Conservation (phyloP, 23 tunicate genomes). For the Aplidium turbinatum region DNA sequence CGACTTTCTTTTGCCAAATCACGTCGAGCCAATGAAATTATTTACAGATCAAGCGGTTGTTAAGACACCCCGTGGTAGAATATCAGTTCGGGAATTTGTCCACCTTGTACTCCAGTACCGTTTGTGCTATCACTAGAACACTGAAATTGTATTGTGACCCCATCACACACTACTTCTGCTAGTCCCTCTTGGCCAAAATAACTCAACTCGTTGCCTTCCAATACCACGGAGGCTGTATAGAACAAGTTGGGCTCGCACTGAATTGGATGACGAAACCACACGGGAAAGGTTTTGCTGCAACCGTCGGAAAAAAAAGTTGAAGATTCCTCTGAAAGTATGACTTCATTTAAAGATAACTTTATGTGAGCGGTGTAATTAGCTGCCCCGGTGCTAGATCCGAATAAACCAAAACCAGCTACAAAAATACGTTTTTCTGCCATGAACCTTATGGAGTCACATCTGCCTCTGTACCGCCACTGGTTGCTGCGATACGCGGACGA, state of each 20-base stretch:
- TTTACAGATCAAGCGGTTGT: too few relatives aligned
- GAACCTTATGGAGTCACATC: slow-evolving; percentile 86
- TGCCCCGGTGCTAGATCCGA: slow-evolving; percentile 91
- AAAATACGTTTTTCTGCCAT: slow-evolving; percentile 91
- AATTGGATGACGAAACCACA: slow-evolving; percentile 85
- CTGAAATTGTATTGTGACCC: slow-evolving; percentile 78
- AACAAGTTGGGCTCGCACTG: slow-evolving; percentile 81
- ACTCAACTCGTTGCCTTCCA: slow-evolving; percentile 89
- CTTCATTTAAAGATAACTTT: slow-evolving; percentile 42
- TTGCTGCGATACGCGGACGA: slow-evolving; percentile 86
- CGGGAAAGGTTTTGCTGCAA: slow-evolving; percentile 82
- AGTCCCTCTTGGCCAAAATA: slow-evolving; percentile 94
- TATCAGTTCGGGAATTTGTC: slow-evolving; percentile 87
- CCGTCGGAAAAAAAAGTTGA: slow-evolving; percentile 80
- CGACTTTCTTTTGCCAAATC: too few relatives aligned
- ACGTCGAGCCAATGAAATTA: too few relatives aligned
- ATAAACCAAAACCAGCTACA: slow-evolving; percentile 83
- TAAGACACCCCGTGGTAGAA: slow-evolving; percentile 57
- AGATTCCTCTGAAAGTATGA: slow-evolving; percentile 57
- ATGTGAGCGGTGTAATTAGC: slow-evolving; percentile 69
- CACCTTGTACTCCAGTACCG: slow-evolving; percentile 95
- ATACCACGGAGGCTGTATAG: slow-evolving; percentile 82
- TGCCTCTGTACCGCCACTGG: slow-evolving; percentile 91
- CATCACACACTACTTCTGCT: slow-evolving; percentile 74
- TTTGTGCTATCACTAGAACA: slow-evolving; percentile 91